These are phyloP conservation scores for Limnodromus scolopaceus DNA, from an alignment of 2,797 vertebrate genomes.

Conservation along the genomic window DNA sequence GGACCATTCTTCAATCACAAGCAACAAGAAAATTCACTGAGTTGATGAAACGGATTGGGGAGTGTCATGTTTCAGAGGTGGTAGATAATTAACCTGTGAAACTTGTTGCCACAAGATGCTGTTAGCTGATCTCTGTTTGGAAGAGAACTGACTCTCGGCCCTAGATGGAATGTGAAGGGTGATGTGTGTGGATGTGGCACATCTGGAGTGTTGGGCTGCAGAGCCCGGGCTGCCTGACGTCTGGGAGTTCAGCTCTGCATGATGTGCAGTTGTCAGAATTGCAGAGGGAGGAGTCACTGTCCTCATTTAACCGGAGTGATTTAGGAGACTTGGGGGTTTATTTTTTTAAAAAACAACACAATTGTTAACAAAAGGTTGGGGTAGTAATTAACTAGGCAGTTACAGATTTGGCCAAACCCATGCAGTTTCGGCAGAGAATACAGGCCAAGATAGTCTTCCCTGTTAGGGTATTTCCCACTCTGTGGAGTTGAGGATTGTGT, in stretches of 20 bases:
- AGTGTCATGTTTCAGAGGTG: not conserved
- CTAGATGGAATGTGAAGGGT: not conserved
- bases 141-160: not conserved
- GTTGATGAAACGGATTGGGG: not conserved
- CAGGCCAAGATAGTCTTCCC: not conserved
- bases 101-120: not conserved
- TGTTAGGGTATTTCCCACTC: not conserved
- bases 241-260: not conserved
- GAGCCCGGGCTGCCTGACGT: rapidly evolving
- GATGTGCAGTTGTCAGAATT: not conserved
- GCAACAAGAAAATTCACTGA: not conserved
- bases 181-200: rapidly evolving
- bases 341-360: not conserved
- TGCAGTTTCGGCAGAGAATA: not conserved
- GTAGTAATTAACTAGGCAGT: not conserved
- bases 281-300: not conserved
- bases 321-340: rapidly evolving
- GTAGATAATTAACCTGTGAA: not conserved
- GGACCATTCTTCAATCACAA: rapidly evolving
- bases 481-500: not conserved
- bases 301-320: not conserved
- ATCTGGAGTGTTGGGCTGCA: rapidly evolving
- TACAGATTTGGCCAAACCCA: not conserved
- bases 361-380: not conserved
- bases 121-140: not conserved